Base-by-base conservation (phyloP, 1,140 invertebrate species). In the Formica selysi region DNA sequence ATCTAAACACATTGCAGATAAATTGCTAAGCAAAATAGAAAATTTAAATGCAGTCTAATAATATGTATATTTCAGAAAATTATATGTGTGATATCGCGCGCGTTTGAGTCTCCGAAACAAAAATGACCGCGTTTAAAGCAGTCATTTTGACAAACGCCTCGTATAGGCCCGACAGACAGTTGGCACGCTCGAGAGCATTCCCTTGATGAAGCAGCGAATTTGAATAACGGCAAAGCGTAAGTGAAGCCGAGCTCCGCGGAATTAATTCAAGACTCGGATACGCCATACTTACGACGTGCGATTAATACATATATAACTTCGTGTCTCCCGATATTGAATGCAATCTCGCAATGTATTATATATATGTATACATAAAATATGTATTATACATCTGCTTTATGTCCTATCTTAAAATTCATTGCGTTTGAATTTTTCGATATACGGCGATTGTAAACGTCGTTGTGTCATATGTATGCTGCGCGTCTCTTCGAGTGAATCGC, bases 201-300 rank as follows among this genome's bases (percentile, higher is more conserved):
- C 36, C 68, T 32, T 36, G 54, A 48, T 41, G 41, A 68, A 80
- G 51, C 62, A 38, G 68, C 68, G 41, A 61, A 83, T 83, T 83
- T 73, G 79, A 83, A 83, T 83, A 83, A 83, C 79, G 68, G 7
- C 54, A 26, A 16, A 83, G 57, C 67, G 26, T 44, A 54, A 81
- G 54, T 6, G 36, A 44, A 83, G 26, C 68, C 54, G 38, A 73
- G 54, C 64, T 29, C 22, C 36, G 13, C 68, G 38, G 79, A 41
- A 83, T 83, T 83, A 83, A 83, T 83, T 73, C 67, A 83, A 73
- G 79, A 73, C 68, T 73, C 68, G 26, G 32, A 38, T 36, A 48
- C 54, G 22, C 22, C 22, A 22, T 22, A 22, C 22, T 83, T 48
- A 73, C 67, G 8, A 29, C 68, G 48, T 26, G 68, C 68, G 79